These are phyloP conservation scores for Grus americana DNA, from an alignment of 2,113 vertebrate species.

Conservation along the genomic window DNA sequence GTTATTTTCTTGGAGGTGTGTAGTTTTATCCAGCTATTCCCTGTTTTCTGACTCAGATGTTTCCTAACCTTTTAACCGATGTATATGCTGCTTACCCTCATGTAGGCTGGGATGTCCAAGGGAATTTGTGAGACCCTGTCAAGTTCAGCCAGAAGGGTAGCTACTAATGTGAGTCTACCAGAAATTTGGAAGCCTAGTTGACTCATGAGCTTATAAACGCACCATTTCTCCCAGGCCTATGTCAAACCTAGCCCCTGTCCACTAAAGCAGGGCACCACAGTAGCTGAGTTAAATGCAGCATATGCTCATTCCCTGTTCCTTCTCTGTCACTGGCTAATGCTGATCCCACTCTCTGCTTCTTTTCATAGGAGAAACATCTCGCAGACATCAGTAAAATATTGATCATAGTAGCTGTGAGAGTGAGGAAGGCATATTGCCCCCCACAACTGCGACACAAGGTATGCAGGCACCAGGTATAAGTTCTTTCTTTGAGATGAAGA, in stretches of 20 bases:
- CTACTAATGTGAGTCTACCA: background rate
- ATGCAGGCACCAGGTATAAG: rapidly evolving
- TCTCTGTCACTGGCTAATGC: background rate
- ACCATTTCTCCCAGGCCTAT: background rate
- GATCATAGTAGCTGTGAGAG: background rate
- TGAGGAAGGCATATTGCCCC: background rate
- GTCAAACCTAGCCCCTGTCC: background rate
- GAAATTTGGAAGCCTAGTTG: background rate
- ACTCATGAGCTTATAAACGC: background rate
- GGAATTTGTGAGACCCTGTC: background rate
- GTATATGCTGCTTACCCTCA: background rate
- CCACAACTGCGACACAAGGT: background rate
- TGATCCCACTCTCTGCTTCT: background rate
- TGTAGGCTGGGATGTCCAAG: background rate
- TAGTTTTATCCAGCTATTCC: background rate
- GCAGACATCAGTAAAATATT: background rate
- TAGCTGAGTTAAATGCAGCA: background rate
- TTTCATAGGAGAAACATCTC: background rate
- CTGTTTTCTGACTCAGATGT: background rate
- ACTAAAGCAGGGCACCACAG: background rate
- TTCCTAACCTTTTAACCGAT: background rate
- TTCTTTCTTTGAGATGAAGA: background rate
- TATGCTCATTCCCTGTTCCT: background rate
- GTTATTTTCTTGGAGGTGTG: background rate
- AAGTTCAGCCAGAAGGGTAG: background rate